Evolutionary conservation across 2,113 vertebrate species (phyloP), one percentile per base, ranked within the genome.

Genomic region (Pterocles orientalis): DNA sequence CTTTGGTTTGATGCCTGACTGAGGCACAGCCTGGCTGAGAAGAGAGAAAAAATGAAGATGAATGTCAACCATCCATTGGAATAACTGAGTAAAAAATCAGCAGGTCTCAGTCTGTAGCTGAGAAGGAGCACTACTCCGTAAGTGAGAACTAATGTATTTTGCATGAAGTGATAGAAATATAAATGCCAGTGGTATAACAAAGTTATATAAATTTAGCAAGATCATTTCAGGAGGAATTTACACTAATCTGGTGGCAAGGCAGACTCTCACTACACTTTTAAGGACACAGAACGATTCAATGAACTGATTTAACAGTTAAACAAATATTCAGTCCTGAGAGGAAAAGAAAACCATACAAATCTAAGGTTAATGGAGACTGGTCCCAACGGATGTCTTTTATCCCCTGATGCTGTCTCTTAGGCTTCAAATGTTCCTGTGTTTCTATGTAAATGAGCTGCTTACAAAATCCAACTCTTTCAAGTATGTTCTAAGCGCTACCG

Each of bases 391-490:
- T 82, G 47, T 64, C 58, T 95, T 95, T 93, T 72, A 92, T 91
- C 72, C 82, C 92, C 92, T 75, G 77, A 79, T 88, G 41, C 57
- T 90, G 86, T 82, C 76, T 90, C 56, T 72, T 88, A 88, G 69
- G 73, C 92, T 96, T 95, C 88, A 93, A 92, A 93, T 73, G 25
- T 82, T 94, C 94, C 73, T 90, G 56, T 82, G 83, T 70, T 94
- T 82, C 81, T 47, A 92, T 95, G 95, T 61, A 92, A 97, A 96
- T 85, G 33, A 92, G 56, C 66, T 84, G 77, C 82, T 97, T 96
- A 82, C 80, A 95, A 95, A 97, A 96, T 62, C 60, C 92, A 94
- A 73, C 75, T 64, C 93, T 96, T 95, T 97, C 94, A 97, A 93
- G 90, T 95, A 58, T 48, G 54, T 95, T 96, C 88, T 61, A 36